These are phyloP conservation scores for Dusona sp. DNA, from an alignment of 2,888 invertebrate genomes.

Conservation along the genomic window DNA sequence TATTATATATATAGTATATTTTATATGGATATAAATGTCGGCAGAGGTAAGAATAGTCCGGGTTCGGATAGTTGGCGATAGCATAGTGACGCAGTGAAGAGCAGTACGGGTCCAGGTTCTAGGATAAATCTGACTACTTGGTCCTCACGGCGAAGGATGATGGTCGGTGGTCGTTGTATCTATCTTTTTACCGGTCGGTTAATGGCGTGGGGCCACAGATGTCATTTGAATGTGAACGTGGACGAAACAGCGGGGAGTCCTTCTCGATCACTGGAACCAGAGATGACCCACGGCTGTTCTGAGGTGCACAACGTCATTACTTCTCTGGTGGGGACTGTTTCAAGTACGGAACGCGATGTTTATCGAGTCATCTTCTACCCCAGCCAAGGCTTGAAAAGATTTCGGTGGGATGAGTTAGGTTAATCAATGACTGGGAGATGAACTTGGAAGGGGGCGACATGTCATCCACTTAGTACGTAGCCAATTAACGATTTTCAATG, in stretches of 20 bases:
- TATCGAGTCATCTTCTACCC: constrained; percentile 27
- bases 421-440: constrained; percentile 13
- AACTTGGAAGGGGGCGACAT: neutral
- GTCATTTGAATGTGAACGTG: constrained; percentile 73
- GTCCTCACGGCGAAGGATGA: constrained; percentile 33
- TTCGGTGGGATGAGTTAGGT: constrained; percentile 3
- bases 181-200: constrained; percentile 67
- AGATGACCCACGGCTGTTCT: constrained; percentile 26
- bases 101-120: constrained; percentile 63
- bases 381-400: neutral
- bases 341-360: constrained; percentile 15
- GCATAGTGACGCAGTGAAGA: neutral
- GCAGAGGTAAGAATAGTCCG: neutral
- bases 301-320: constrained; percentile 26
- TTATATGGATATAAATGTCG: neutral
- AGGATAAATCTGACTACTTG: constrained; percentile 65
- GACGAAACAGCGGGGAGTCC: constrained; percentile 61
- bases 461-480: constrained; percentile 16
- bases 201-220: constrained; percentile 70
- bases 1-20: constrained; percentile 1
- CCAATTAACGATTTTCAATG: constrained; percentile 13
- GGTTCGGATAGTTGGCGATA: neutral
- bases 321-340: constrained; percentile 10
- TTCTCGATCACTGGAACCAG: constrained; percentile 16
- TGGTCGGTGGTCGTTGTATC: constrained; percentile 67